phyloP scores from a whole-genome alignment of 2,113 vertebrate genomes.

The Ctenodactylus gundi region DNA sequence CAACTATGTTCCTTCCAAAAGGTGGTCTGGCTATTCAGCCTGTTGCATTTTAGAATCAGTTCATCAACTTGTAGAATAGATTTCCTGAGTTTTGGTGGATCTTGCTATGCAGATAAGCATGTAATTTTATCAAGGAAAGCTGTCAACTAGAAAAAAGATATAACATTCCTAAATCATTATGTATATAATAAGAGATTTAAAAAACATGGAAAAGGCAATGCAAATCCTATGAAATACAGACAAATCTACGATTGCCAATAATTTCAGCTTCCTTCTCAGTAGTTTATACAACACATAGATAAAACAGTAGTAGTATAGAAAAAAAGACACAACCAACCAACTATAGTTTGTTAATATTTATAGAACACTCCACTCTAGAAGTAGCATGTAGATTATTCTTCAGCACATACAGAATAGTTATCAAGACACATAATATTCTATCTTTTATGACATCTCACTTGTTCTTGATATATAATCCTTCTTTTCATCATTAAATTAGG shows the following conservation, averaged over 20 bases:
- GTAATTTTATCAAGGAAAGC: neutral
- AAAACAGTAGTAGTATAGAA: neutral
- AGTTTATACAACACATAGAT: neutral
- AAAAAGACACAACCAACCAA: neutral
- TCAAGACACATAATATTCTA: neutral
- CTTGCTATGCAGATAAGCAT: neutral
- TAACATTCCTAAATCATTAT: neutral
- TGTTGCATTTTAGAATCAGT: neutral
- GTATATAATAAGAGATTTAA: neutral
- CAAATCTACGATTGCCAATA: neutral
- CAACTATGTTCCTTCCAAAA: neutral
- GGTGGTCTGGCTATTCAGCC: neutral
- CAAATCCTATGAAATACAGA: neutral
- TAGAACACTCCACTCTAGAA: neutral
- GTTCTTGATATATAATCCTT: neutral
- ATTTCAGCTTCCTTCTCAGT: neutral
- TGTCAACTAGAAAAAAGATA: neutral
- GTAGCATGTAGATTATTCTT: neutral
- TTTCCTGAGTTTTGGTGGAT: neutral
- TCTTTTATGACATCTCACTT: neutral
- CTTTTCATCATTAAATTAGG: neutral
- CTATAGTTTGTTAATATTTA: neutral
- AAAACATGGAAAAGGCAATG: neutral
- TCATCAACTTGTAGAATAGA: neutral
- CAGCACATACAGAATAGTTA: neutral